phyloP scores from a whole-genome alignment of 2,797 vertebrate genomes.

The Vespertilio murinus region DNA sequence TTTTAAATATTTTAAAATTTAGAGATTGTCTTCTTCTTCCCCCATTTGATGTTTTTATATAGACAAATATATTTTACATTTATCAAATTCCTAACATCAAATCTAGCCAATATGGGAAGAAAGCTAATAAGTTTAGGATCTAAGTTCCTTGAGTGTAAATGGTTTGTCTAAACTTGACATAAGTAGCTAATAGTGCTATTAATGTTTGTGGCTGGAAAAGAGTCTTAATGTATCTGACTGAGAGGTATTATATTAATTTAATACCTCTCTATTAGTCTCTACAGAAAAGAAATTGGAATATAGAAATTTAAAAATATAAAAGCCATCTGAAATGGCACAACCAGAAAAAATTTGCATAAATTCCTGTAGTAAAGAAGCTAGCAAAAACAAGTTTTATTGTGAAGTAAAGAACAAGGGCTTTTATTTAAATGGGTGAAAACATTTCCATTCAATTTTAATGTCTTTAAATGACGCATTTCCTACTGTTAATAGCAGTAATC shows the following conservation, averaged over 20 bases:
- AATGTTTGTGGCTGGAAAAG: neutral
- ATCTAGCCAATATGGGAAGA: neutral
- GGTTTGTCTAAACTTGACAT: constrained; percentile 34
- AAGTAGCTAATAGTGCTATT: neutral
- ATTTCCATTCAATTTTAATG: constrained; percentile 78
- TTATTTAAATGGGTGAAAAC: constrained; percentile 74
- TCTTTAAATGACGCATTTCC: constrained; percentile 80
- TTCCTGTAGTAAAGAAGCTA: constrained; percentile 5
- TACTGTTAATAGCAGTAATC: constrained; percentile 81
- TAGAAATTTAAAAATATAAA: constrained; percentile 49
- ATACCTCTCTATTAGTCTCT: neutral
- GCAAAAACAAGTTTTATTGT: constrained; percentile 75
- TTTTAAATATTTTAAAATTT: constrained; percentile 37
- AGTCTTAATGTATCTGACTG: neutral
- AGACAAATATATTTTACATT: neutral
- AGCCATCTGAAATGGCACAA: constrained; percentile 7
- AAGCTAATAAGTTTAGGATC: constrained; percentile 13
- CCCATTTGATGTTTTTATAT: neutral
- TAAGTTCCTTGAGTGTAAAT: neutral
- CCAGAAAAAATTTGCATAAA: constrained; percentile 26
- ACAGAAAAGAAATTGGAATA: constrained; percentile 21
- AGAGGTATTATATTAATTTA: neutral
- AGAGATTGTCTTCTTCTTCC: neutral
- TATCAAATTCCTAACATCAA: neutral
- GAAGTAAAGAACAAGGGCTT: constrained; percentile 74